phyloP scores from a whole-genome alignment of 2,797 vertebrate genomes.

The Alauda arvensis region DNA sequence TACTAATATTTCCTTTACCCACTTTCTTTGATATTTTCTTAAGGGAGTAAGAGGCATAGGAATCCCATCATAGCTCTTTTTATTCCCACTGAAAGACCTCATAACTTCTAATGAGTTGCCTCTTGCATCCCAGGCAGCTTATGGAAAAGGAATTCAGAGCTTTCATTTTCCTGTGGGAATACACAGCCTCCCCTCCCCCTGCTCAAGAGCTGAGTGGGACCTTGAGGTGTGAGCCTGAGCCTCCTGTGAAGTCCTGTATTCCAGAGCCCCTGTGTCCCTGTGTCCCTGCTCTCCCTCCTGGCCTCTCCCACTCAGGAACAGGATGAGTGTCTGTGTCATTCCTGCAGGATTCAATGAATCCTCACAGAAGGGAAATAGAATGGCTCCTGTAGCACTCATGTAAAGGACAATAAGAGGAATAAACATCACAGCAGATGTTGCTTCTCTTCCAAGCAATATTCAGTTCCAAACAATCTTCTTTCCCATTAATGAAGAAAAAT shows the following conservation, averaged over 20 bases:
- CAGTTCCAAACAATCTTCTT: constrained; percentile 23
- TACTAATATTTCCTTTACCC: background rate
- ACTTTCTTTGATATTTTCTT: background rate
- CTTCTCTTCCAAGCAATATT: constrained; percentile 9
- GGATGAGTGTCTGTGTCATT: background rate
- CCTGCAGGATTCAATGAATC: constrained; percentile 14
- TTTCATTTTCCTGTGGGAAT: background rate
- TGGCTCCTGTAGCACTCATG: background rate
- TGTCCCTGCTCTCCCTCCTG: background rate
- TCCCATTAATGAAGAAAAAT: constrained; percentile 41
- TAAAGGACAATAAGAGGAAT: background rate
- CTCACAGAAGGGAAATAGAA: background rate
- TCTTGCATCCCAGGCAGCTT: background rate
- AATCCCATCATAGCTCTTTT: background rate
- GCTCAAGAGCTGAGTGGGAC: background rate
- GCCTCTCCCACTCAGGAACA: background rate
- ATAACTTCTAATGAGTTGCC: background rate
- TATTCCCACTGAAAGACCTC: background rate
- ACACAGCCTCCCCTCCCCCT: background rate
- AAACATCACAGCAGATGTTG: constrained; percentile 22
- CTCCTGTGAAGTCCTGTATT: background rate
- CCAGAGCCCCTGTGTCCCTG: background rate
- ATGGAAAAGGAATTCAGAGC: background rate
- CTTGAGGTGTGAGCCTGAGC: background rate
- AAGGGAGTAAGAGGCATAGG: background rate